Evolutionary conservation across 2,797 vertebrate species (phyloP).

Genomic region (Loris lydekkerianus): DNA sequence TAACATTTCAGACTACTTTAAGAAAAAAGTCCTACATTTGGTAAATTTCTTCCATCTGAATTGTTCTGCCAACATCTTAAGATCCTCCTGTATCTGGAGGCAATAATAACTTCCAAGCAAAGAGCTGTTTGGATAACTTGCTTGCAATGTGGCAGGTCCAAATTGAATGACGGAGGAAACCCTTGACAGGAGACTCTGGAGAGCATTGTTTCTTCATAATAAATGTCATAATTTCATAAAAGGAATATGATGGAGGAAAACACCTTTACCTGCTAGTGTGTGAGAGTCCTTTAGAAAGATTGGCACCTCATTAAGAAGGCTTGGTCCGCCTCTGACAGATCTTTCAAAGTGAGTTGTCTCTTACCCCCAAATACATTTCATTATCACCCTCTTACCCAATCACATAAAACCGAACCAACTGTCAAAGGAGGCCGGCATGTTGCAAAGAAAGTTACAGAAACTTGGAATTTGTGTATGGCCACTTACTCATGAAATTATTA

Average conservation of each 20-base stretch:
- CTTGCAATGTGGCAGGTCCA: constrained; percentile 64
- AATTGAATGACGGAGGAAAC: constrained; percentile 59
- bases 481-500: background rate
- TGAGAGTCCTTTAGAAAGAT: constrained; percentile 46
- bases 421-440: background rate
- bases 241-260: constrained; percentile 33
- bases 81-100: constrained; percentile 20
- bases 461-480: background rate
- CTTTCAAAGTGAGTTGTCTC: constrained; percentile 39
- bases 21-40: background rate
- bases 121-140: constrained; percentile 70
- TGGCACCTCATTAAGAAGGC: constrained; percentile 60
- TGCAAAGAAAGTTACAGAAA: background rate
- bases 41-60: constrained; percentile 6
- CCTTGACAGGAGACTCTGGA: constrained; percentile 29
- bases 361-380: constrained; percentile 10
- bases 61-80: constrained; percentile 60
- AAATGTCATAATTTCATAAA: constrained; percentile 70
- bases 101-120: constrained; percentile 62
- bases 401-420: background rate
- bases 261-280: constrained; percentile 14
- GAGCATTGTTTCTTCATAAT: constrained; percentile 62
- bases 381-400: constrained; percentile 10
- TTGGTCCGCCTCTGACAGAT: constrained; percentile 50
- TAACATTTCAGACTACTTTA: background rate